A percentile compares a stretch with the other conserved stretches of the same genome.
Evolutionary conservation across 2,113 vertebrate species (phyloP).

Genomic region (Rattus rattus): DNA sequence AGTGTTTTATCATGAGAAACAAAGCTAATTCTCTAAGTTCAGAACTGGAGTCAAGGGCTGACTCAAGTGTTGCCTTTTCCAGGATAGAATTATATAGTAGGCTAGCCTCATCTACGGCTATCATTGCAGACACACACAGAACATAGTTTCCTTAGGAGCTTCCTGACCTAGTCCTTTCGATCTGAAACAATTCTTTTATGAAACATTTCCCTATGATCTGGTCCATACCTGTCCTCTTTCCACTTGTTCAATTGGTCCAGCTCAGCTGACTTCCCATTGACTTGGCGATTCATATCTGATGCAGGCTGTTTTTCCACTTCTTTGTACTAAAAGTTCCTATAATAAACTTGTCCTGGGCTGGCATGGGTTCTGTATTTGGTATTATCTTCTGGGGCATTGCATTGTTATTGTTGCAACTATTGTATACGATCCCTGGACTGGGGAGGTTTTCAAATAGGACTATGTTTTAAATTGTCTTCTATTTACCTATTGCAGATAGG

Average conservation of each 20-base stretch:
- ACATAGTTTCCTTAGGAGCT: not conserved
- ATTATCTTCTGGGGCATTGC: not conserved
- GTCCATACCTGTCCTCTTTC: not conserved
- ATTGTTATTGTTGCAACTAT: not conserved
- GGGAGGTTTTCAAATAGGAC: not conserved
- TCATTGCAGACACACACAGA: conserved; percentile 33
- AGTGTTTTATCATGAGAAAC: not conserved
- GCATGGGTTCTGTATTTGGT: not conserved
- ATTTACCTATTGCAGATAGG: not conserved
- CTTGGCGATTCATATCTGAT: not conserved
- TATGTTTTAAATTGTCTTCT: not conserved
- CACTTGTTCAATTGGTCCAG: not conserved
- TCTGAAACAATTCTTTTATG: not conserved
- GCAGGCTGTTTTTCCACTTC: not conserved
- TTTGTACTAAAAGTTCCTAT: not conserved
- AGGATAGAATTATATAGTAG: not conserved
- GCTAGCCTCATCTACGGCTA: not conserved
- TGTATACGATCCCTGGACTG: not conserved
- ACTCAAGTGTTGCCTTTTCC: not conserved
- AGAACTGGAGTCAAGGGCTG: not conserved
- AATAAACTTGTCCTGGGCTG: not conserved
- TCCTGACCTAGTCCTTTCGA: conserved; percentile 26
- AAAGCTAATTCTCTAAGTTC: not conserved
- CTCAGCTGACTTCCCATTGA: not conserved
- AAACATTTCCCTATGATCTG: not conserved